A percentile compares a stretch with the other conserved stretches of the same genome.
phyloP scores from a whole-genome alignment of 1,140 invertebrate genomes.

The Stegodyphus mimosarum region DNA sequence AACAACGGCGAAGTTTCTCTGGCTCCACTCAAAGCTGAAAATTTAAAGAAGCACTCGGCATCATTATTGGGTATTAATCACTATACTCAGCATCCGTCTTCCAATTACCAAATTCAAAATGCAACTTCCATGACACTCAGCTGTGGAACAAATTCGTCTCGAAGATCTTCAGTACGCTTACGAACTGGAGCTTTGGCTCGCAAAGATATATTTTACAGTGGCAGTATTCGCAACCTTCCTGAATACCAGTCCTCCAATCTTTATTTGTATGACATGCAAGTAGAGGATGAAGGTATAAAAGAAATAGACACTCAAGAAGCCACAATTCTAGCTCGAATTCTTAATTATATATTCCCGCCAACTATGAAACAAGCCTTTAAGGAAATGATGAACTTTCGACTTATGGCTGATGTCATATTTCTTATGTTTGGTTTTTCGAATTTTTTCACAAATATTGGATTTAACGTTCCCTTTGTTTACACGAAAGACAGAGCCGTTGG shows the following conservation, averaged over 20 bases:
- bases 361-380: slow-evolving; percentile 65
- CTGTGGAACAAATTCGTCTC: slow-evolving; percentile 24
- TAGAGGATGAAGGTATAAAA: not conserved
- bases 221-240: slow-evolving; percentile 77
- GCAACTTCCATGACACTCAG: slow-evolving; percentile 49
- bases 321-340: not conserved
- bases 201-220: slow-evolving; percentile 88
- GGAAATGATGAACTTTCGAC: slow-evolving; percentile 79
- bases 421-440: slow-evolving; percentile 92
- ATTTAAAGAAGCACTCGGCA: slow-evolving; percentile 18
- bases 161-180: slow-evolving; percentile 29
- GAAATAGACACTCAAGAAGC: not conserved
- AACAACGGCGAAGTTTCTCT: slow-evolving; percentile 41
- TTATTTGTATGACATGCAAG: slow-evolving; percentile 18
- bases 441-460: slow-evolving; percentile 95
- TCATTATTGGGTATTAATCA: slow-evolving; percentile 37
- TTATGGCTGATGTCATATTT: slow-evolving; percentile 84
- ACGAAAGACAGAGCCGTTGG: slow-evolving; percentile 77
- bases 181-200: slow-evolving; percentile 73
- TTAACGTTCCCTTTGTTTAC: slow-evolving; percentile 93
- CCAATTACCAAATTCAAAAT: slow-evolving; percentile 7
- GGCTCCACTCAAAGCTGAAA: slow-evolving; percentile 10
- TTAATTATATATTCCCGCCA: slow-evolving; percentile 3
- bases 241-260: not conserved
- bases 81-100: not conserved